These are phyloP conservation scores for Neodiprion lecontei DNA, from an alignment of 1,140 invertebrate genomes.

Conservation along the genomic window DNA sequence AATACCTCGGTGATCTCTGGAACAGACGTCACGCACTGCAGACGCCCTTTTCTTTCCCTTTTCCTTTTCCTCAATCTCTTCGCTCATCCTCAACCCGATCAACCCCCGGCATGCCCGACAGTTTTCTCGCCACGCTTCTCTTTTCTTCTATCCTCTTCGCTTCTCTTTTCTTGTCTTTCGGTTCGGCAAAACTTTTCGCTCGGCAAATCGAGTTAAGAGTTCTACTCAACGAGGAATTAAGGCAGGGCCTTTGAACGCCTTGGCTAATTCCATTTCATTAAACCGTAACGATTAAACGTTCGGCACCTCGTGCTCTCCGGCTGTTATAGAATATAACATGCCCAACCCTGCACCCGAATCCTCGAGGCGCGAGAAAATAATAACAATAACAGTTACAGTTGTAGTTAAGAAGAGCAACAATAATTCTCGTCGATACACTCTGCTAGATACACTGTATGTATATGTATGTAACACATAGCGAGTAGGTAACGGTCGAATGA, in stretches of 20 bases:
- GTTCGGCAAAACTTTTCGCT: not conserved
- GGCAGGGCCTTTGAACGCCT: not conserved
- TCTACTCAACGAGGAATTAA: slow-evolving; percentile 4
- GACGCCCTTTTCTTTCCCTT: slow-evolving; percentile 10
- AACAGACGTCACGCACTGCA: slow-evolving; percentile 22
- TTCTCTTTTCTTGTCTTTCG: too few species aligned
- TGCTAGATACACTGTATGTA: too few species aligned
- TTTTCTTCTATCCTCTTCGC: too few species aligned
- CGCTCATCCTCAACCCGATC: not conserved
- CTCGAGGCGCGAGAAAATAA: too few species aligned
- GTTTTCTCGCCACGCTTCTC: too few species aligned
- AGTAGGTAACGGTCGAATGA: too few species aligned
- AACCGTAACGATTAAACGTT: not conserved
- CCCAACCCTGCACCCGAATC: too few species aligned
- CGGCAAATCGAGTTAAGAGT: not conserved
- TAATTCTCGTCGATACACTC: too few species aligned
- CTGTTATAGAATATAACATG: too few species aligned
- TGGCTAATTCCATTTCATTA: slow-evolving; percentile 7
- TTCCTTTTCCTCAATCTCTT: not conserved
- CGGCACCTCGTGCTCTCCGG: not conserved
- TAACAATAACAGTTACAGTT: too few species aligned
- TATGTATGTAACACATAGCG: too few species aligned
- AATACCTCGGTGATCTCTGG: not conserved
- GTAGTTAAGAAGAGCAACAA: too few species aligned
- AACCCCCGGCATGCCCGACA: not conserved